Evolutionary conservation across 1,140 invertebrate genomes (phyloP), one percentile per base, ranked within the genome.

Genomic region (Gryllus bimaculatus): DNA sequence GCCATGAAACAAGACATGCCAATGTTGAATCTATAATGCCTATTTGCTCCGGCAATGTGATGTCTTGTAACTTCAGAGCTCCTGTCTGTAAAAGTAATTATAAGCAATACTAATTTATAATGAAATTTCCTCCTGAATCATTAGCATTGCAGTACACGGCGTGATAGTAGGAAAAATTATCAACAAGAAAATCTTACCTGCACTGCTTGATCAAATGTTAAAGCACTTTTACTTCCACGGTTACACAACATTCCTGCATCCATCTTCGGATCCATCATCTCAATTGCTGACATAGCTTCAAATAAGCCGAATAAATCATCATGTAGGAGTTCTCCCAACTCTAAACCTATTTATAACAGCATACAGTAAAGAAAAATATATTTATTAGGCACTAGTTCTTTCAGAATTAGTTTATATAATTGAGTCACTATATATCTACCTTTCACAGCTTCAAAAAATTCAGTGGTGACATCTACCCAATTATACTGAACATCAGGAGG

Each of bases 261-360:
- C 98, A 99, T 99, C 90, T 99, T 99, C 1, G 97, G 96, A 87
- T 99, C 97, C 97, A 99, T 99, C 95, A 99, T 98, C 87, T 99
- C 98, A 84, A 99, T 99, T 0, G 98, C 98, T 12, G 96, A 98
- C 98, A 99, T 99, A 0, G 97, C 97, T 87, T 99, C 98, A 89
- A 98, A 98, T 21, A 99, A 87, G 0, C 96, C 96, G 90, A 99
- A 97, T 21, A 94, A 85, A 78, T 94, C 93, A 90, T 97, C 95
- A 84, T 97, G 95, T 15, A 97, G 86, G 13, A 98, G 86, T 86
- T 98, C 95, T 20, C 96, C 96, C 73, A 97, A 86, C 82, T 94
- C 88, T 73, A 98, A 85, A 84, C 94, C 95, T 94, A 81, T 39
- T 8, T 26, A 79, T 20, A 74, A 10, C n/a, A 48, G 66, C 74